A percentile compares a stretch with the other conserved stretches of the same genome.
Conservation (phyloP, 2,888 invertebrate genomes). For the Pristionchus arcanus region DNA sequence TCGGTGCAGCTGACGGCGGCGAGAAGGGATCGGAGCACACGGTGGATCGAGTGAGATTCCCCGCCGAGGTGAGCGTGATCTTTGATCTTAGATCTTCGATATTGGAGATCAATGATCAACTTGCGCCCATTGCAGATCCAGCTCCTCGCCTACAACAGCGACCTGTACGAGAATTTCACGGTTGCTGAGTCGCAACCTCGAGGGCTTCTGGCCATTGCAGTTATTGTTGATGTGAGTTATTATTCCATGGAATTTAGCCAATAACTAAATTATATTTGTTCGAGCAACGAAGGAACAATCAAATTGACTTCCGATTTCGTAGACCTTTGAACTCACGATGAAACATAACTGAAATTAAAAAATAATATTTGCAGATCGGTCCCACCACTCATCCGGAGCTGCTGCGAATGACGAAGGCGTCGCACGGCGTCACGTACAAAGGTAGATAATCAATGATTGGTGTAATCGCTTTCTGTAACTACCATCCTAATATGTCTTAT, state of each 20-base stretch:
- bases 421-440: conserved; percentile 64
- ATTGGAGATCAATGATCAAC: neutral
- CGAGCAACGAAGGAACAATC: neutral
- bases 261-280: too few relatives aligned
- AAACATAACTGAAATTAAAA: neutral
- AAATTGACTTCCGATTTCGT: neutral
- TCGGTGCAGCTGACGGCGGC: conserved; percentile 89
- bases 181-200: conserved; percentile 94
- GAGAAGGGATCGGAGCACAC: conserved; percentile 96
- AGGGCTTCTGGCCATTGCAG: conserved; percentile 94
- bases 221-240: conserved; percentile 91
- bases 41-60: conserved; percentile 95
- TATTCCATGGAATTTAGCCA: too few relatives aligned
- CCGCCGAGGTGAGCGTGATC: conserved; percentile 89
- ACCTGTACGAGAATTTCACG: conserved; percentile 95
- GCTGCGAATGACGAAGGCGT: conserved; percentile 67
- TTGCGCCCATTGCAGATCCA: conserved; percentile 87
- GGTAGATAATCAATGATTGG: conserved; percentile 28
- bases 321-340: neutral
- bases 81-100: neutral
- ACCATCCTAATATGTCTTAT: too few relatives aligned
- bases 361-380: conserved; percentile 87
- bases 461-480: too few relatives aligned
- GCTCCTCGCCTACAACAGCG: conserved; percentile 97
- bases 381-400: conserved; percentile 87